A percentile compares a stretch with the other conserved stretches of the same genome.
phyloP scores from a whole-genome alignment of 1,140 invertebrate species.

The Varroa destructor region DNA sequence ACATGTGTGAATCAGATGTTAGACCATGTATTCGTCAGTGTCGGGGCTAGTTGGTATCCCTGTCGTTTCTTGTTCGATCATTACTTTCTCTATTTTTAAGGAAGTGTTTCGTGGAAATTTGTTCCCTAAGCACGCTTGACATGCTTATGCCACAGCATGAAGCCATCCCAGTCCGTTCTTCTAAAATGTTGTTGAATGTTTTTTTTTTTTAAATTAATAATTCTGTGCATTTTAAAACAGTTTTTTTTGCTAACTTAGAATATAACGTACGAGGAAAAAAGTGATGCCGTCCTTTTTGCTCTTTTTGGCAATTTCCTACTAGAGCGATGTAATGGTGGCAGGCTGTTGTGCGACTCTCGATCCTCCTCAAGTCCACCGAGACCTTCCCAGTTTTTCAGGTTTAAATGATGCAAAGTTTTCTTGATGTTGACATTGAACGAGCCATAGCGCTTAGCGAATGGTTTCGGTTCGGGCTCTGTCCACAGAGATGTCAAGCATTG shows the following conservation, averaged over 20 bases:
- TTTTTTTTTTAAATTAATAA: too few relatives aligned
- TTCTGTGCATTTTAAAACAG: too few relatives aligned
- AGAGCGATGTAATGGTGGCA: not conserved
- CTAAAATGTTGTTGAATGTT: too few relatives aligned
- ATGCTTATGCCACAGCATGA: too few relatives aligned
- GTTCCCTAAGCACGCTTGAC: not conserved
- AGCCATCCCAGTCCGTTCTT: too few relatives aligned
- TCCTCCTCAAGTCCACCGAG: conserved; percentile 2
- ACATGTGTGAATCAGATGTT: too few relatives aligned
- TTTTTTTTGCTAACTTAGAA: not conserved
- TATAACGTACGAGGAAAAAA: conserved; percentile 2
- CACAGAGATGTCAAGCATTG: too few relatives aligned
- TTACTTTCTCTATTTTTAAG: too few relatives aligned
- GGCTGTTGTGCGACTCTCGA: conserved; percentile 8
- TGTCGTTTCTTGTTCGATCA: too few relatives aligned
- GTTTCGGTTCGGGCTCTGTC: conserved; percentile 20
- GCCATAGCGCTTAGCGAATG: conserved; percentile 14
- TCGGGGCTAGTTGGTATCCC: too few relatives aligned
- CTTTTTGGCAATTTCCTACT: conserved; percentile 19
- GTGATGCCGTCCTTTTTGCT: conserved; percentile 15
- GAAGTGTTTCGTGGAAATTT: not conserved
- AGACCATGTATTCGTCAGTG: too few relatives aligned
- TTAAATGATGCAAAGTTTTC: conserved; percentile 21
- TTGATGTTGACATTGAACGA: conserved; percentile 27
- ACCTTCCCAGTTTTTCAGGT: conserved; percentile 27